Evolutionary conservation across 2,113 vertebrate genomes (phyloP).

Genomic region (Entomyzon cyanotis): DNA sequence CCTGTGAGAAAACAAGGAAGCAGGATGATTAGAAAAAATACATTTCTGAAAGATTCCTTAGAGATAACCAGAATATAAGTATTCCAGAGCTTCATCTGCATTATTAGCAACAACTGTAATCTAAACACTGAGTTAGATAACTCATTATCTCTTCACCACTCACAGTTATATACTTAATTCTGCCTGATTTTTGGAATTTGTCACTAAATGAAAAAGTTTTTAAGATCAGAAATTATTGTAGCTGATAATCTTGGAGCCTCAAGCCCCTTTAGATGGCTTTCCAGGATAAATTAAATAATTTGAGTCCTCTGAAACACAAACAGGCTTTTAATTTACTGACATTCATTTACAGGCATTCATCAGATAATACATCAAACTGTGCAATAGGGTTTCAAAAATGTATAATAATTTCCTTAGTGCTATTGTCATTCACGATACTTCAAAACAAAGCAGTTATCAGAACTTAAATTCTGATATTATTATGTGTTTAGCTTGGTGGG

Average conservation of each 20-base stretch:
- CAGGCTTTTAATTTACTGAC: not conserved
- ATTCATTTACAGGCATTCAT: not conserved
- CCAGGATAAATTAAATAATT: conserved; percentile 87
- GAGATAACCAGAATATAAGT: not conserved
- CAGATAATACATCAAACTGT: not conserved
- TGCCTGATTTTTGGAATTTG: not conserved
- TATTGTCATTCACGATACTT: not conserved
- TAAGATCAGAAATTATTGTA: not conserved
- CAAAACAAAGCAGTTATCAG: not conserved
- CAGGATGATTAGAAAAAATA: not conserved
- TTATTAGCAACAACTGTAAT: not conserved
- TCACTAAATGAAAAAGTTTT: not conserved
- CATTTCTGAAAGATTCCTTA: not conserved
- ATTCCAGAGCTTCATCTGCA: not conserved
- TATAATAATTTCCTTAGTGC: not conserved
- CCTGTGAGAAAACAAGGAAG: not conserved
- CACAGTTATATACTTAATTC: not conserved
- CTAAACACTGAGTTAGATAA: not conserved
- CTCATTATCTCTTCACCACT: not conserved
- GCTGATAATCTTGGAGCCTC: conserved; percentile 80
- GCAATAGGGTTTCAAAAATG: not conserved
- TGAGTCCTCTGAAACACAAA: conserved; percentile 72
- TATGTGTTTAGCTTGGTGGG: not conserved
- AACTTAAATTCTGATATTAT: not conserved
- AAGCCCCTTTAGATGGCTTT: conserved; percentile 81